phyloP scores from a whole-genome alignment of 2,113 vertebrate genomes.

The Trichomycterus rosablanca region DNA sequence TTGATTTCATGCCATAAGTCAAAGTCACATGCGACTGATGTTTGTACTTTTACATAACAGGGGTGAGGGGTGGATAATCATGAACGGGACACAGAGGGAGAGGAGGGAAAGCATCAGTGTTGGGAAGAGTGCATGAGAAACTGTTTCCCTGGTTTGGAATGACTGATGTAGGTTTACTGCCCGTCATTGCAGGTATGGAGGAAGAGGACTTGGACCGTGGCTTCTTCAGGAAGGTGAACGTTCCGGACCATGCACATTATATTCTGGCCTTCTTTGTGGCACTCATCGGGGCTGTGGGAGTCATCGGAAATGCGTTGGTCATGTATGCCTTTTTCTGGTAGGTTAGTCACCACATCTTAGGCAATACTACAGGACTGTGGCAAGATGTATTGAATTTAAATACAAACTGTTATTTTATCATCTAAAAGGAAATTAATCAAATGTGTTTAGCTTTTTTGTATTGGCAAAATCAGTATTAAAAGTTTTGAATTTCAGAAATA shows the following conservation, averaged over 20 bases:
- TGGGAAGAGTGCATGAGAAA: neutral
- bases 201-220: conserved; percentile 54
- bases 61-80: conserved; percentile 14
- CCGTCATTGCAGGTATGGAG: conserved; percentile 63
- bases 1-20: conserved; percentile 9
- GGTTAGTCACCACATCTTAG: too few species aligned
- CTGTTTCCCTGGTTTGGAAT: neutral
- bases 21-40: conserved; percentile 23
- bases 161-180: neutral
- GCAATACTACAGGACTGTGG: too few species aligned
- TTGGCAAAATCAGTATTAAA: too few species aligned
- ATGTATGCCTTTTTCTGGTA: conserved; percentile 95
- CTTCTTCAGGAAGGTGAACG: conserved; percentile 73
- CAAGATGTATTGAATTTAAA: too few species aligned
- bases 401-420: too few species aligned
- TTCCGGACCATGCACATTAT: conserved; percentile 84
- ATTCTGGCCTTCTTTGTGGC: conserved; percentile 80
- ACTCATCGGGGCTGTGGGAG: conserved; percentile 82
- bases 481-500: too few species aligned
- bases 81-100: neutral
- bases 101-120: neutral
- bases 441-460: too few species aligned
- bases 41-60: conserved; percentile 29
- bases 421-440: too few species aligned
- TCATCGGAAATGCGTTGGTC: conserved; percentile 86